A percentile compares a stretch with the other conserved stretches of the same genome.
These are phyloP conservation scores for Atta texana DNA, from an alignment of 1,140 invertebrate genomes.

Conservation along the genomic window DNA sequence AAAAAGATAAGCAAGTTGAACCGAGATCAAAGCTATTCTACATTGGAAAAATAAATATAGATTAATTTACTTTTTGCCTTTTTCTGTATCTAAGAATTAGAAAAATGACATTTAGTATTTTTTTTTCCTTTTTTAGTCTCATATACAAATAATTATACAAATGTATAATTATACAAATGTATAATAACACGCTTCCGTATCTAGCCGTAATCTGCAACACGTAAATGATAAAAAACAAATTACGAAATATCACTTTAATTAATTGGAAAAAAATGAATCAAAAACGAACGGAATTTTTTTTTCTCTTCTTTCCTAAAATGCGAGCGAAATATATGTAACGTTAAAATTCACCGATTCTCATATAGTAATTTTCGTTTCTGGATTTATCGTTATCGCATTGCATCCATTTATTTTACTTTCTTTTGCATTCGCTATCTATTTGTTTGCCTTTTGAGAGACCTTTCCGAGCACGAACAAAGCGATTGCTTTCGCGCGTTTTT, in stretches of 20 bases:
- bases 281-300: neutral
- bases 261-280: neutral
- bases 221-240: neutral
- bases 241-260: neutral
- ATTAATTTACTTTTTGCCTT: no score
- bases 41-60: no score
- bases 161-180: no score
- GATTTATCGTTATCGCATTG: constrained; percentile 15
- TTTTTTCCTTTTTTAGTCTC: no score
- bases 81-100: no score
- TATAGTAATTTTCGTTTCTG: neutral
- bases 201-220: no score
- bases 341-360: neutral
- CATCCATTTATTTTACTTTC: neutral
- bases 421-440: neutral
- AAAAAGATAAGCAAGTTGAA: no score
- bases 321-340: neutral
- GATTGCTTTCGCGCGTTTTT: neutral
- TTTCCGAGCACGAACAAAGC: neutral
- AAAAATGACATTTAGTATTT: no score
- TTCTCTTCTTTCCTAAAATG: neutral
- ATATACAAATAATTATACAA: no score
- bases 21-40: no score
- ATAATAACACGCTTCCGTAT: no score
- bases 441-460: neutral